Percentiles rank a stretch among this genome's conserved stretches.
phyloP scores from a whole-genome alignment of 2,888 invertebrate genomes.

The Panzeria rudis region DNA sequence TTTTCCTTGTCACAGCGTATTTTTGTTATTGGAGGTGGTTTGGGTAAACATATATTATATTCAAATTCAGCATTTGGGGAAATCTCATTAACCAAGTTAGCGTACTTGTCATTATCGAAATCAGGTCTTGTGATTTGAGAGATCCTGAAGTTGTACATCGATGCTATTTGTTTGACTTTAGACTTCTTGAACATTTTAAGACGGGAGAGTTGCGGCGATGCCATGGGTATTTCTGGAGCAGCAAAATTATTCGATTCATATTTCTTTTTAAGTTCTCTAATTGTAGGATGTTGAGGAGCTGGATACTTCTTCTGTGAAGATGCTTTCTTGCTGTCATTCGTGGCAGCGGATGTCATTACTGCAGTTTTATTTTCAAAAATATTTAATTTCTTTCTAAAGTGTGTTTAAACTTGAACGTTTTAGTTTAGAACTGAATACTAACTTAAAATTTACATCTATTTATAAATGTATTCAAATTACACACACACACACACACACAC shows the following conservation, averaged over 20 bases:
- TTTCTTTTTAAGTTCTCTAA: slow-evolving; percentile 33
- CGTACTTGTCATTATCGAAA: not conserved
- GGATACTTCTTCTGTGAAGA: slow-evolving; percentile 33
- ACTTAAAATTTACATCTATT: not conserved
- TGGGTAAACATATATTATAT: not conserved
- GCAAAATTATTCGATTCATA: slow-evolving; percentile 1
- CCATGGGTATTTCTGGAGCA: not conserved
- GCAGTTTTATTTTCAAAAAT: not conserved
- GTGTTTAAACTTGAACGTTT: slow-evolving; percentile 46
- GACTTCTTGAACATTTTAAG: slow-evolving; percentile 71
- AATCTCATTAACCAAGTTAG: too few relatives aligned
- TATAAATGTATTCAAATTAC: slow-evolving; percentile 4
- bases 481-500: not conserved
- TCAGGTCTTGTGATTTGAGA: slow-evolving; percentile 75
- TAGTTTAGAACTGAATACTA: slow-evolving; percentile 45
- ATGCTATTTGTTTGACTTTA: slow-evolving; percentile 80
- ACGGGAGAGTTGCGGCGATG: slow-evolving; percentile 47
- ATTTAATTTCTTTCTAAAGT: not conserved
- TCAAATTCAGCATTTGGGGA: not conserved
- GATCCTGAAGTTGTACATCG: slow-evolving; percentile 79
- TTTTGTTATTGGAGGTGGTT: slow-evolving; percentile 14
- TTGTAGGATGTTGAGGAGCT: slow-evolving; percentile 63
- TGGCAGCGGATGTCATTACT: slow-evolving; percentile 29
- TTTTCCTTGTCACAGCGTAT: slow-evolving; percentile 39
- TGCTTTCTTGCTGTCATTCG: not conserved